Evolutionary conservation across 1,140 invertebrate species (phyloP).

Genomic region (Tetraneura akinire): DNA sequence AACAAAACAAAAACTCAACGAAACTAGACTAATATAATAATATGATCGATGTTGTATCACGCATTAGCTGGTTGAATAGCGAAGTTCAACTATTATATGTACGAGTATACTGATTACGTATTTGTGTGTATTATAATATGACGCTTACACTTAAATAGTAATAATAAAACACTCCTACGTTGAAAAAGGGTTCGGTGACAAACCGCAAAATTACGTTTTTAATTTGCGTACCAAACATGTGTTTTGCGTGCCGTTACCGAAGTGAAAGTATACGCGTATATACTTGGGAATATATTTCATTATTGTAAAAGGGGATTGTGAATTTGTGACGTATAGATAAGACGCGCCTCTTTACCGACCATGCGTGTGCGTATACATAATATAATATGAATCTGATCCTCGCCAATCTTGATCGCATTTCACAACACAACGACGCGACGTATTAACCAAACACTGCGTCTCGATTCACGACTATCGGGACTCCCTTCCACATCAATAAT

Average conservation of each 20-base stretch:
- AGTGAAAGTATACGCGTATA: constrained; percentile 26
- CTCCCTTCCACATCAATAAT: too few relatives aligned
- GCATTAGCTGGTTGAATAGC: too few relatives aligned
- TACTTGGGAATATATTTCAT: constrained; percentile 8
- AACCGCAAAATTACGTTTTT: constrained; percentile 3
- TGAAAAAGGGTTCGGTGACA: background rate
- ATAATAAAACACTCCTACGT: too few relatives aligned
- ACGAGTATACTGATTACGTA: too few relatives aligned
- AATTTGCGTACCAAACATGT: background rate
- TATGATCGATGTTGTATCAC: too few relatives aligned
- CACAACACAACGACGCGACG: background rate
- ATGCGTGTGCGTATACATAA: too few relatives aligned
- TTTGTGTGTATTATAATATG: background rate
- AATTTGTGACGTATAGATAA: background rate
- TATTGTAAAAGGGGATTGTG: constrained; percentile 16
- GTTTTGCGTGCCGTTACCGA: background rate
- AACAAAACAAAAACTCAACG: too few relatives aligned
- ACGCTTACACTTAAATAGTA: too few relatives aligned
- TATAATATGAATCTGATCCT: too few relatives aligned
- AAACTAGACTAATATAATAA: too few relatives aligned
- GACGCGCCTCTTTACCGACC: background rate
- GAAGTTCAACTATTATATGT: too few relatives aligned
- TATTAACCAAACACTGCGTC: background rate
- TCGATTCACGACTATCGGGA: too few relatives aligned
- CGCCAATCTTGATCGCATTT: constrained; percentile 17